Percentiles rank a stretch among this genome's conserved stretches.
phyloP scores from a whole-genome alignment of 2,888 invertebrate species.

The Phragmatobia fuliginosa region DNA sequence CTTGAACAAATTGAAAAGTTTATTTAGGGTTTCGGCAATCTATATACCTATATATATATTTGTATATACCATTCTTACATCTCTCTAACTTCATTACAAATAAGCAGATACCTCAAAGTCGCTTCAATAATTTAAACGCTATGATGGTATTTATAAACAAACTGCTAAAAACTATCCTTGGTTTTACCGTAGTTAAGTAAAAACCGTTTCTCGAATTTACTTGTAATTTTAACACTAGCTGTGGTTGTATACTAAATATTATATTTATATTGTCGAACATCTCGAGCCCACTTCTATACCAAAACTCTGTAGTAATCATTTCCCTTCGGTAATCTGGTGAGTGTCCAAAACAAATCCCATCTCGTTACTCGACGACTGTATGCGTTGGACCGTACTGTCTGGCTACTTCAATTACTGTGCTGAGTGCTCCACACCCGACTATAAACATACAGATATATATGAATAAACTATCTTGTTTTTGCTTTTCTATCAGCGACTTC shows the following conservation, averaged over 20 bases:
- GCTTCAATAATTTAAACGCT: no score
- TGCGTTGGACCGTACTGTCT: slow-evolving; percentile 40
- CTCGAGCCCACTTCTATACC: not conserved
- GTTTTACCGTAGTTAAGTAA: no score
- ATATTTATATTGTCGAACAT: not conserved
- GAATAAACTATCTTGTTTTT: not conserved
- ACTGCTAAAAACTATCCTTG: no score
- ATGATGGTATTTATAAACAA: no score
- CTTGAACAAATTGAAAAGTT: no score
- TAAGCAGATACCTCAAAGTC: no score
- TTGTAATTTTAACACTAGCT: not conserved
- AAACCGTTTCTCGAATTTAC: no score
- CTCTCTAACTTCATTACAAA: no score
- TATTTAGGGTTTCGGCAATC: no score
- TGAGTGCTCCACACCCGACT: slow-evolving; percentile 17
- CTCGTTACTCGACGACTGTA: slow-evolving; percentile 30
- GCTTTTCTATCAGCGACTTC: not conserved
- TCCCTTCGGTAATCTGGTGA: slow-evolving; percentile 15
- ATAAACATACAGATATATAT: not conserved
- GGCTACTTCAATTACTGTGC: slow-evolving; percentile 30
- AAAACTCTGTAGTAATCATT: slow-evolving; percentile 5
- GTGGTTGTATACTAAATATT: not conserved
- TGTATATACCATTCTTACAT: no score
- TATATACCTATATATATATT: no score
- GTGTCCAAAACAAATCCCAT: slow-evolving; percentile 31